phyloP scores from a whole-genome alignment of 2,888 invertebrate genomes.

The Lagria hirta region DNA sequence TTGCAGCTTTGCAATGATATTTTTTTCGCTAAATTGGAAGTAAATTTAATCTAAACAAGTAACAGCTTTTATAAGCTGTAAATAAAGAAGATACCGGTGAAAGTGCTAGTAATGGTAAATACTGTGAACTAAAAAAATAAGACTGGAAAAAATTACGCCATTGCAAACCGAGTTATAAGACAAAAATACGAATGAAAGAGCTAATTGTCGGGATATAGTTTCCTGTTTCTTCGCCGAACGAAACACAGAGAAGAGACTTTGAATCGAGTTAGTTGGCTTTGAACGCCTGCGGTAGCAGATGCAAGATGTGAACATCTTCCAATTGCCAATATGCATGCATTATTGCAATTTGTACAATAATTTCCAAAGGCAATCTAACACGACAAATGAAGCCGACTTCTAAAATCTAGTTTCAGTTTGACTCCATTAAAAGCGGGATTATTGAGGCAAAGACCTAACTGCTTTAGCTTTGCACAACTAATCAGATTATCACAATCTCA shows the following conservation, averaged over 20 bases:
- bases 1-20: too few relatives aligned
- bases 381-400: constrained; percentile 31
- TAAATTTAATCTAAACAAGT: too few relatives aligned
- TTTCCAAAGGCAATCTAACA: constrained; percentile 45
- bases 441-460: not conserved
- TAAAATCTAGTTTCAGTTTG: constrained; percentile 27
- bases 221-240: constrained; percentile 24
- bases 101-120: too few relatives aligned
- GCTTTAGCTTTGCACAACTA: too few relatives aligned
- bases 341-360: constrained; percentile 50
- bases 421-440: constrained; percentile 17
- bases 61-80: too few relatives aligned
- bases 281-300: constrained; percentile 40
- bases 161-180: too few relatives aligned
- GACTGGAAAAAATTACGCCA: too few relatives aligned
- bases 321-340: constrained; percentile 51
- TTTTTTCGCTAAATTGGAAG: too few relatives aligned
- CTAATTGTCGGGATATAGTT: constrained; percentile 27
- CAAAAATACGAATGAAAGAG: too few relatives aligned
- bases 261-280: constrained; percentile 38
- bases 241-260: constrained; percentile 36
- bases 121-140: too few relatives aligned
- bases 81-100: too few relatives aligned
- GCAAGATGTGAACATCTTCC: constrained; percentile 39
- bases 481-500: too few relatives aligned